Percentiles rank a stretch among this genome's conserved stretches.
phyloP scores from a whole-genome alignment of 2,888 invertebrate species.

The Campoletis raptor region DNA sequence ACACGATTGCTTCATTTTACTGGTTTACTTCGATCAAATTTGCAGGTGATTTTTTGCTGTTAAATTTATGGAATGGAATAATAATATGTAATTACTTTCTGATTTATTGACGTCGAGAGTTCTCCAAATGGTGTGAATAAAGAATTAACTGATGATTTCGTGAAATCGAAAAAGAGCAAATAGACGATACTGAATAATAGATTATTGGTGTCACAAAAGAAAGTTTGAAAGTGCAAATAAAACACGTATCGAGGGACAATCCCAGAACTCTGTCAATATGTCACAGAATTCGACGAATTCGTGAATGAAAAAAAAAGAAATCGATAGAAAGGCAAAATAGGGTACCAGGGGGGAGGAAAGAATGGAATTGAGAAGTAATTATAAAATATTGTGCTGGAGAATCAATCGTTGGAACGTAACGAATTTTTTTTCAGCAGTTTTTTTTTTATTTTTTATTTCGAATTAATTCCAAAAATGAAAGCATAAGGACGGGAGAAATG shows the following conservation, averaged over 20 bases:
- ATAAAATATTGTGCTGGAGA: no score
- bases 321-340: not conserved
- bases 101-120: not conserved
- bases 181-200: not conserved
- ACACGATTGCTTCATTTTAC: not conserved
- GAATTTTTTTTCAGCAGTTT: no score
- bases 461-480: not conserved
- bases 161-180: not conserved
- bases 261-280: not conserved
- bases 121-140: not conserved
- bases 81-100: not conserved
- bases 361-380: not conserved
- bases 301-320: not conserved
- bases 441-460: no score
- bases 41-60: not conserved
- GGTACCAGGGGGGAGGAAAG: not conserved
- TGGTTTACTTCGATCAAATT: not conserved
- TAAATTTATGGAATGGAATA: not conserved
- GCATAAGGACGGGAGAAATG: no score
- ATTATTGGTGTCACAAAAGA: not conserved
- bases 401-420: no score
- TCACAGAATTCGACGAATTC: not conserved
- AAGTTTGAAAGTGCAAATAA: conserved; percentile 2
- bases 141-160: not conserved
- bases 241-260: not conserved